Evolutionary conservation across 2,797 vertebrate genomes (phyloP), one percentile per base, ranked within the genome.

Genomic region (Kryptopterus vitreolus): DNA sequence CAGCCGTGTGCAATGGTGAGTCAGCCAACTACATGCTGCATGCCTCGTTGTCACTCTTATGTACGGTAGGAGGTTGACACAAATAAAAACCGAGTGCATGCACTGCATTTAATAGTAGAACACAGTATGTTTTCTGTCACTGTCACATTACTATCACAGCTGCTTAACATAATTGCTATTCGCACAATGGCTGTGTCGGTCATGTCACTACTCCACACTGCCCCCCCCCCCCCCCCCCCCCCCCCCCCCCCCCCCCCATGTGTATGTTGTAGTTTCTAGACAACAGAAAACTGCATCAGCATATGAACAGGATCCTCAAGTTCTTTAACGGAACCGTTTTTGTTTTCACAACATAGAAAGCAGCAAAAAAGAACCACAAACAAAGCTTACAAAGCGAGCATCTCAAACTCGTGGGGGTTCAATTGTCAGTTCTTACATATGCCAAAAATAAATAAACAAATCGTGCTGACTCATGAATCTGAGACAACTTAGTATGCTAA

Each of bases 1-100:
- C 87, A 89, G 57, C 87, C 92, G 71, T 91, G 94, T 10, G 85
- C 90, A 70, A 91, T 93, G 94, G 98, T 99, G 85, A 87, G 58
- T 38, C 46, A 18, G 65, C 35, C 52, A 0, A 22, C 70, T 57
- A 35, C 1, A 16, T 7, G 50, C 69, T 6, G 0, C 13, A 33
- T 2, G 5, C 18, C 11, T 72, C 24, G 50, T n/a, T 24, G 70
- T 55, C 18, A 33, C 20, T 35, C 11, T 46, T 11, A 20, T 50
- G 16, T 31, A 70, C 24, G 33, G 33, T 43, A 58, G 13, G 5
- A 29, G n/a, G 66, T 50, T 48, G 43, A 7, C 15, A 48, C 18
- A 69, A 18, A 16, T 6, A 1, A 68, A 68, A 46, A 5, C 2
- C n/a, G n/a, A 7, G 0, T 20, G 24, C 16, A 18, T 33, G 29